These are phyloP conservation scores for Nebria brevicollis DNA, from an alignment of 2,888 invertebrate species.

Conservation along the genomic window DNA sequence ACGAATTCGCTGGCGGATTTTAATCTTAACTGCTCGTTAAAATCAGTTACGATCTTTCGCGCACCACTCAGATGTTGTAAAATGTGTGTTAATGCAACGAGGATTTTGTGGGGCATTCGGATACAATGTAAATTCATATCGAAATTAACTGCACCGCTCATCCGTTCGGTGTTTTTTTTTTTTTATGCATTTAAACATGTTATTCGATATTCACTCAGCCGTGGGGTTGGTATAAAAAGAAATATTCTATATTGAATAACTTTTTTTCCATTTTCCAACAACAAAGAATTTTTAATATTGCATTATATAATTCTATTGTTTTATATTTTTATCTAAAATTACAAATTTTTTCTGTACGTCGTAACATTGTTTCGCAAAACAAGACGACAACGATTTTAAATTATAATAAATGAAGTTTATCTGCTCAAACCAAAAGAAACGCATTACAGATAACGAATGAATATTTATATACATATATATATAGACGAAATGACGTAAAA, in stretches of 20 bases:
- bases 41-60: neutral
- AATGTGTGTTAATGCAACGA: neutral
- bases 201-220: no score
- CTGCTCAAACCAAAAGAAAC: conserved; percentile 3
- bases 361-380: neutral
- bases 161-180: no score
- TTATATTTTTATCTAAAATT: neutral
- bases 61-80: neutral
- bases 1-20: neutral
- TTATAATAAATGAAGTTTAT: neutral
- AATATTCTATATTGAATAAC: neutral
- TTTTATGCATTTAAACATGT: no score
- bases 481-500: conserved; percentile 13
- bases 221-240: no score
- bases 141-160: neutral
- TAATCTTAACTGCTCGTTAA: conserved; percentile 1
- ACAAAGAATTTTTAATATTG: neutral
- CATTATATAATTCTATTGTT: neutral
- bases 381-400: neutral
- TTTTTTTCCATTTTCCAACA: neutral
- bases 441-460: conserved; percentile 3
- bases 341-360: neutral
- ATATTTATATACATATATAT: conserved; percentile 16
- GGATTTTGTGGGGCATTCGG: neutral
- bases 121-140: neutral